Evolutionary conservation across 2,888 invertebrate species (phyloP).

Genomic region (Amphipyra berbera): DNA sequence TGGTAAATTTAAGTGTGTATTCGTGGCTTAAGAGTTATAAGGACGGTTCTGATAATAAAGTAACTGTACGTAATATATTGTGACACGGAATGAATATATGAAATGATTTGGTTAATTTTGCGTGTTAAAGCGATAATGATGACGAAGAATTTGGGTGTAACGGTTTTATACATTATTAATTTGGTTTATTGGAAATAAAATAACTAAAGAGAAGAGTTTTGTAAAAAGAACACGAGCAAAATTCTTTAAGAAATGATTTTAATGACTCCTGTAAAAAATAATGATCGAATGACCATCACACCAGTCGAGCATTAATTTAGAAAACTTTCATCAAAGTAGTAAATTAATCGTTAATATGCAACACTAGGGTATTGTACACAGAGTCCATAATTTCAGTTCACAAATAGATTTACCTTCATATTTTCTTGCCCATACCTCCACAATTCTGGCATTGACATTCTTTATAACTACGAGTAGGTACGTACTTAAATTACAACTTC

Average conservation of each 20-base stretch:
- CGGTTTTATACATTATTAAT: conserved; percentile 44
- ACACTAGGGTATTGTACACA: not conserved
- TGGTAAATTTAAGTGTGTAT: conserved; percentile 47
- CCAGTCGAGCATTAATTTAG: no score
- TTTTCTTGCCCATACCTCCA: conserved; percentile 31
- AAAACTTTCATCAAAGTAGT: not conserved
- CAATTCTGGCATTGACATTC: conserved; percentile 45
- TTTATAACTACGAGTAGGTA: conserved; percentile 38
- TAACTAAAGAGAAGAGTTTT: not conserved
- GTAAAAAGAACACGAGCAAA: not conserved
- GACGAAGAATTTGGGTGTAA: conserved; percentile 33
- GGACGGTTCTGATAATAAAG: conserved; percentile 50
- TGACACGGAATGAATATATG: conserved; percentile 49
- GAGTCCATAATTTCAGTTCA: conserved; percentile 8
- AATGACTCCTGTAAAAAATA: no score
- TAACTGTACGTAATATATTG: conserved; percentile 49
- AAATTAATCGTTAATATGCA: not conserved
- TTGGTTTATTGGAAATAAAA: conserved; percentile 15
- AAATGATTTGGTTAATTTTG: conserved; percentile 42
- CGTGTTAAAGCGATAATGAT: conserved; percentile 42
- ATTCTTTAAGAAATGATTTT: no score
- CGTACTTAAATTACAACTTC: conserved; percentile 42
- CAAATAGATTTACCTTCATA: conserved; percentile 27
- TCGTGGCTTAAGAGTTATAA: conserved; percentile 46
- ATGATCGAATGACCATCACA: no score